Percentiles rank a stretch among this genome's conserved stretches.
Evolutionary conservation across 2,113 vertebrate species (phyloP).

Genomic region (Numida meleagris): DNA sequence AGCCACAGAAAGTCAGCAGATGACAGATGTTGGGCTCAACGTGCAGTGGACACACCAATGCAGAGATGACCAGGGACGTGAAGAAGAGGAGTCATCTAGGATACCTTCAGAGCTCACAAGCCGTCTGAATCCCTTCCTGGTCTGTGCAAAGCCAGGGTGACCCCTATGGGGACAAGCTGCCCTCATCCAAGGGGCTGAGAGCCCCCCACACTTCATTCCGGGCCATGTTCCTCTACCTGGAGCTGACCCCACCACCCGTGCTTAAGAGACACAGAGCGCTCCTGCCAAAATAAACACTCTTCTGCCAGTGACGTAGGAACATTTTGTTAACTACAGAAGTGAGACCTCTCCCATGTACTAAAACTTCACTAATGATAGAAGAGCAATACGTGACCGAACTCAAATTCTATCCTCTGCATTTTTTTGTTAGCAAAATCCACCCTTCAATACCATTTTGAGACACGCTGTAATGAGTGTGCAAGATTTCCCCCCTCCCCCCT

Average conservation of each 20-base stretch:
- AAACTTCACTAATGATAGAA: background rate
- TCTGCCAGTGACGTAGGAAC: background rate
- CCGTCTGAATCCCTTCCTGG: background rate
- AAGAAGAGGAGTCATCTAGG: background rate
- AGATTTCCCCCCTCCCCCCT: background rate
- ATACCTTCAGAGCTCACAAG: rapidly evolving
- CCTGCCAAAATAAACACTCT: rapidly evolving
- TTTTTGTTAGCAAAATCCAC: background rate
- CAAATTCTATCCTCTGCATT: background rate
- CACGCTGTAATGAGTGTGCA: background rate
- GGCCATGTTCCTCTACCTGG: rapidly evolving
- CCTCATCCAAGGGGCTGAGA: rapidly evolving
- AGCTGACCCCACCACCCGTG: rapidly evolving
- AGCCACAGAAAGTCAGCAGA: rapidly evolving
- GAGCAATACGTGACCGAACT: background rate
- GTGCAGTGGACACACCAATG: rapidly evolving
- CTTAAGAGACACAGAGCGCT: rapidly evolving
- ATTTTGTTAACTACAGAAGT: background rate
- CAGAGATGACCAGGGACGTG: rapidly evolving
- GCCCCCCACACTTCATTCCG: too few relatives aligned
- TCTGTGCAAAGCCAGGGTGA: background rate
- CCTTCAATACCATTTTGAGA: constrained; percentile 23
- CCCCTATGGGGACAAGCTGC: rapidly evolving
- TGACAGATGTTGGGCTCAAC: background rate
- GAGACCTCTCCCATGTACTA: background rate